Evolutionary conservation across 2,113 vertebrate genomes (phyloP).

Genomic region (Eclectus roratus): DNA sequence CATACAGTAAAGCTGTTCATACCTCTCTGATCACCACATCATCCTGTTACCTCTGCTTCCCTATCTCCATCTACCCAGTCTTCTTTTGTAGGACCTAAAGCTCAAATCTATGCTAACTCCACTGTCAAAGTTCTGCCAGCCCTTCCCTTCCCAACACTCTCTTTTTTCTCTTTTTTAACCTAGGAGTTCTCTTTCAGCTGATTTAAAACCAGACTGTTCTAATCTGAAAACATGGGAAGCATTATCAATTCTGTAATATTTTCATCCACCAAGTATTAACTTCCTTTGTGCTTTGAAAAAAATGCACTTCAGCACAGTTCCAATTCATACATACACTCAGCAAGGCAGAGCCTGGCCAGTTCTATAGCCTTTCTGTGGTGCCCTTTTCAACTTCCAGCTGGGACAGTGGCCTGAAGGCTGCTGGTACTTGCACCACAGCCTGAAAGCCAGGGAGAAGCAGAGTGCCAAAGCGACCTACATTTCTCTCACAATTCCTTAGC

Average conservation of each 20-base stretch:
- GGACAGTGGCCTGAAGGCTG: neutral
- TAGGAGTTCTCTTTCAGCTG: neutral
- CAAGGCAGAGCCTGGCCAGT: neutral
- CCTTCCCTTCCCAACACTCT: neutral
- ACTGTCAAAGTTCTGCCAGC: neutral
- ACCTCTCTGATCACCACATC: rapidly evolving
- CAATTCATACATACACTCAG: neutral
- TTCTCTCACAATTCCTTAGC: neutral
- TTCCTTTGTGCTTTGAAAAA: neutral
- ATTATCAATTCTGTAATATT: neutral
- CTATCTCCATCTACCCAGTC: rapidly evolving
- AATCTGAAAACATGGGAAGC: neutral
- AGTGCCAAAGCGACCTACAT: neutral
- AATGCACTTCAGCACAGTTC: neutral
- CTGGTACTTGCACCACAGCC: neutral
- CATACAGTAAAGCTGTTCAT: neutral
- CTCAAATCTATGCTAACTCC: neutral
- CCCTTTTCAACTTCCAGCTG: neutral
- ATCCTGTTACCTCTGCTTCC: neutral
- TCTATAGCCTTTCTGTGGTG: neutral
- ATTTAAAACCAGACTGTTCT: neutral
- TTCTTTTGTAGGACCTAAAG: neutral
- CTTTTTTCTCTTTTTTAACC: neutral
- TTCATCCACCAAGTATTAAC: neutral
- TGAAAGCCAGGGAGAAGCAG: neutral